Conservation (phyloP, 2,113 vertebrate species). For the Gymnorhina tibicen region DNA sequence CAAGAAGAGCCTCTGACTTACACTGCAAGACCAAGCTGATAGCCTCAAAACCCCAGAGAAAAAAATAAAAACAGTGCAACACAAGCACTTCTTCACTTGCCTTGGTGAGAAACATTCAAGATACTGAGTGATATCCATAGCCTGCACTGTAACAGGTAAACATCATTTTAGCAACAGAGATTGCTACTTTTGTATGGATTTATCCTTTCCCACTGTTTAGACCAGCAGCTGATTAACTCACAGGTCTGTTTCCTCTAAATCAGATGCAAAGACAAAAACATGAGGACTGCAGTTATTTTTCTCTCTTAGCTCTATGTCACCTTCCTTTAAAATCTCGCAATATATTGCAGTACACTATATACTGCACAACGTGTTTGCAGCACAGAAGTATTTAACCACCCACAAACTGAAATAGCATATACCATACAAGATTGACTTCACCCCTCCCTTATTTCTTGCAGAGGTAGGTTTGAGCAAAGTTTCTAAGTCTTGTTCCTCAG, state of each 20-base stretch:
- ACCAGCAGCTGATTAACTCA: background rate
- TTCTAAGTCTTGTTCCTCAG: background rate
- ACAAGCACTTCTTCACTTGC: background rate
- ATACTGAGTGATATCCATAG: background rate
- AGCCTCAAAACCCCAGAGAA: background rate
- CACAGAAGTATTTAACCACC: background rate
- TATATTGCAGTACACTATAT: background rate
- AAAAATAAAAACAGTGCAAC: background rate
- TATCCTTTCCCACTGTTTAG: background rate
- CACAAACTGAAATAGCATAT: background rate
- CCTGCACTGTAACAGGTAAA: background rate
- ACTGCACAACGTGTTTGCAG: background rate
- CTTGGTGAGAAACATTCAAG: background rate
- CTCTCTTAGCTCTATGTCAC: background rate
- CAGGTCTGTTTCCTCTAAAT: background rate
- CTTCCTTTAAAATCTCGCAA: background rate
- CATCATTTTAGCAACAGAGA: background rate
- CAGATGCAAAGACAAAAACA: background rate
- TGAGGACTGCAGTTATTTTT: background rate
- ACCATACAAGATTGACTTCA: background rate
- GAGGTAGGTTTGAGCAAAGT: background rate
- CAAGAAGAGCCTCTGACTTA: background rate
- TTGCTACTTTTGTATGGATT: background rate
- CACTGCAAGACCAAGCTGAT: background rate
- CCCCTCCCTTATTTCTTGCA: background rate